These are phyloP conservation scores for Drosophila subquinaria DNA, from an alignment of 2,888 invertebrate genomes.

Conservation along the genomic window DNA sequence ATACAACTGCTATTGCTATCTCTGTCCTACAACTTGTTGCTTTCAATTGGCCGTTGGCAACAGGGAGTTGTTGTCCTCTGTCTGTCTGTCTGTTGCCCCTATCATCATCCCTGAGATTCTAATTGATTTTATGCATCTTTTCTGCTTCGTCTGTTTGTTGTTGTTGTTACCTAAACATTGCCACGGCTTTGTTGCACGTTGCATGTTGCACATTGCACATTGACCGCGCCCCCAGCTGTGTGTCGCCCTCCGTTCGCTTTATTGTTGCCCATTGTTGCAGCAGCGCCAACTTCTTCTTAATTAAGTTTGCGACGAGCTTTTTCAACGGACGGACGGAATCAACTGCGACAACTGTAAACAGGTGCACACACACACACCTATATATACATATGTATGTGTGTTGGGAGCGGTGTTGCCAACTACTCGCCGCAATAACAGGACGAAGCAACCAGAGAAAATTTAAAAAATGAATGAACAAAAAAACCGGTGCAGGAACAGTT, in stretches of 20 bases:
- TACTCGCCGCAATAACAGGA: neutral
- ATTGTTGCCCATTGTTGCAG: conserved; percentile 39
- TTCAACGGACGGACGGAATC: conserved; percentile 15
- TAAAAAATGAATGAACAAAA: too few relatives aligned
- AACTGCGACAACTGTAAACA: conserved; percentile 15
- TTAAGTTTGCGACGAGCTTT: conserved; percentile 69
- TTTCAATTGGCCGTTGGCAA: conserved; percentile 56
- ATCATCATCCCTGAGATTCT: conserved; percentile 38
- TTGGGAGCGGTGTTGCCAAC: conserved; percentile 6
- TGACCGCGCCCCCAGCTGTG: conserved; percentile 14
- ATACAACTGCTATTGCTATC: conserved; percentile 13
- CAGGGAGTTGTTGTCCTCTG: conserved; percentile 15
- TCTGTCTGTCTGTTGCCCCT: neutral
- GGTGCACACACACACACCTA: conserved; percentile 1
- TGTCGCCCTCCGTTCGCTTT: conserved; percentile 21
- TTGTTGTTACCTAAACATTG: conserved; percentile 40
- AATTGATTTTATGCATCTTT: conserved; percentile 52
- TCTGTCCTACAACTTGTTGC: conserved; percentile 61
- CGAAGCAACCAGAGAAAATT: neutral
- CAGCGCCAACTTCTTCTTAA: conserved; percentile 70
- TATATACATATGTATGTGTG: neutral
- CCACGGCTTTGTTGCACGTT: conserved; percentile 9
- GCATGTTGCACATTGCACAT: conserved; percentile 26
- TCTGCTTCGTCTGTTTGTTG: neutral
- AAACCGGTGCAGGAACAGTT: too few relatives aligned